Evolutionary conservation across 2,113 vertebrate genomes (phyloP).

Genomic region (Sigmodon hispidus): DNA sequence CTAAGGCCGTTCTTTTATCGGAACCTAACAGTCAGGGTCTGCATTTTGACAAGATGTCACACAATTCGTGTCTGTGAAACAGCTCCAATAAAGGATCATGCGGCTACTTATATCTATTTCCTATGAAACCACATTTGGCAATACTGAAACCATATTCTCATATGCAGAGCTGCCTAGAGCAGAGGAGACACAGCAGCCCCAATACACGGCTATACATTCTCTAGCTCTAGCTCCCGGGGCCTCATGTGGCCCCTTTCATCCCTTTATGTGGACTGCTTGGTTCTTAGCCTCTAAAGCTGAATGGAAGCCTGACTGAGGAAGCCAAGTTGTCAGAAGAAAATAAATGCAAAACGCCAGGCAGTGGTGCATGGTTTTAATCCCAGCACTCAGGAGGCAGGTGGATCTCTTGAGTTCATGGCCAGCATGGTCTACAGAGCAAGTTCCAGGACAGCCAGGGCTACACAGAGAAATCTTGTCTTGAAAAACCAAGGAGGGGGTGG

Average conservation of each 20-base stretch:
- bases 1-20: neutral
- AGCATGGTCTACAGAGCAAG: neutral
- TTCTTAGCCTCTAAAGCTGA: slow-evolving; percentile 18
- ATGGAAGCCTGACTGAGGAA: neutral
- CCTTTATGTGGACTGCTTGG: neutral
- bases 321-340: neutral
- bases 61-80: slow-evolving; percentile 2
- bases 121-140: neutral
- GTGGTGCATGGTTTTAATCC: neutral
- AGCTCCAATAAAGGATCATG: neutral
- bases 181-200: neutral
- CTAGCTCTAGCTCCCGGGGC: neutral
- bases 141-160: neutral
- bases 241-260: neutral
- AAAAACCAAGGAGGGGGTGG: neutral
- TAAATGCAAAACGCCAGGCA: neutral
- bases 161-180: neutral
- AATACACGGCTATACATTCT: neutral
- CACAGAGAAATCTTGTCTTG: neutral
- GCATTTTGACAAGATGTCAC: neutral
- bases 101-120: neutral
- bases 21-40: neutral
- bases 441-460: neutral
- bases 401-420: neutral
- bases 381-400: neutral